These are phyloP conservation scores for Microtus pennsylvanicus DNA, from an alignment of 2,113 vertebrate species.

Conservation along the genomic window DNA sequence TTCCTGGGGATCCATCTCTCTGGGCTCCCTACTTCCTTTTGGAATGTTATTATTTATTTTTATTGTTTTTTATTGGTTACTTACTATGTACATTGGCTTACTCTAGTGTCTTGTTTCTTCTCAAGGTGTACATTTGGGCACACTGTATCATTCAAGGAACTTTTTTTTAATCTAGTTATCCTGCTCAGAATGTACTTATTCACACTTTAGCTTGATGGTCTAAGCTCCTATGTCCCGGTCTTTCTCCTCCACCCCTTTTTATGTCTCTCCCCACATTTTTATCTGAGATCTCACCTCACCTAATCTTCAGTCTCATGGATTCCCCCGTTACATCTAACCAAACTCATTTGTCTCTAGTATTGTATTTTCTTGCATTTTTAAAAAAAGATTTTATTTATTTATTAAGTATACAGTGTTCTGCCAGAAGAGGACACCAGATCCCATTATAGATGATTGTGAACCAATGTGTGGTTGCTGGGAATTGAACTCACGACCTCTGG, in stretches of 20 bases:
- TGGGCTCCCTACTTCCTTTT: not conserved
- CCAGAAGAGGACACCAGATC: no score
- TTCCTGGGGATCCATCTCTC: not conserved
- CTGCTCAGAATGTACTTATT: not conserved
- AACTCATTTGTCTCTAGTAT: not conserved
- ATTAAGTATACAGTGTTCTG: no score
- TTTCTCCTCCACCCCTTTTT: not conserved
- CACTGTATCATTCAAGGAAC: not conserved
- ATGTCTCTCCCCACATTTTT: not conserved
- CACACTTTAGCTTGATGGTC: not conserved
- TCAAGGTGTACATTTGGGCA: not conserved
- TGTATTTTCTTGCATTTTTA: not conserved
- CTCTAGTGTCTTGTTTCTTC: not conserved
- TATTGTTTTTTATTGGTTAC: not conserved
- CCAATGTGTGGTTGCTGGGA: no score
- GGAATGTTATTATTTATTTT: not conserved
- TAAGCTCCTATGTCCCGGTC: not conserved
- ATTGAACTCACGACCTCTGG: no score
- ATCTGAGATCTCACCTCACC: not conserved
- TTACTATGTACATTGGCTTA: not conserved
- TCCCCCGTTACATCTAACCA: not conserved
- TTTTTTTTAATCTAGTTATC: not conserved
- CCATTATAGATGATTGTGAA: no score
- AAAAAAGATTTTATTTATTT: no score
- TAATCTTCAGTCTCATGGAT: not conserved